phyloP scores from a whole-genome alignment of 1,140 invertebrate species.

The Drosophila nigromelanica region DNA sequence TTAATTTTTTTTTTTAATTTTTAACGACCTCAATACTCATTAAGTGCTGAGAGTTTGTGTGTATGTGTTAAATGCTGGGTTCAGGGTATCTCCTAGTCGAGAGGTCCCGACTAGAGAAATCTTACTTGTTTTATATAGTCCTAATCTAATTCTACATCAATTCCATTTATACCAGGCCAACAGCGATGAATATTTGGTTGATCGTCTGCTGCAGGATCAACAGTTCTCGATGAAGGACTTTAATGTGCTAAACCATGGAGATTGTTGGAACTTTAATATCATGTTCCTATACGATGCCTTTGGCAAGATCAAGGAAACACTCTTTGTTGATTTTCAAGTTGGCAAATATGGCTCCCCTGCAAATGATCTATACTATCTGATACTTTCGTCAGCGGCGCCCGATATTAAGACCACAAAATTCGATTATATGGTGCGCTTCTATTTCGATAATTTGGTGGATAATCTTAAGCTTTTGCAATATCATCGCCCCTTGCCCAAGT shows the following conservation, averaged over 20 bases:
- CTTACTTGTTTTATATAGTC: too few relatives aligned
- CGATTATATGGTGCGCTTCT: conserved; percentile 74
- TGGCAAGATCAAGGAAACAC: conserved; percentile 80
- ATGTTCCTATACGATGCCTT: conserved; percentile 85
- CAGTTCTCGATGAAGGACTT: conserved; percentile 84
- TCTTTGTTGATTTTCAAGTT: conserved; percentile 80
- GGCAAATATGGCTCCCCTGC: conserved; percentile 79
- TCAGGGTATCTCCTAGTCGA: too few relatives aligned
- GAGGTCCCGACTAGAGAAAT: too few relatives aligned
- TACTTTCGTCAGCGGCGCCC: conserved; percentile 72
- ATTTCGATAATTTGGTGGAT: conserved; percentile 71
- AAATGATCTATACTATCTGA: conserved; percentile 77
- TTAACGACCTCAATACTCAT: too few relatives aligned
- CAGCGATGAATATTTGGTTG: conserved; percentile 72
- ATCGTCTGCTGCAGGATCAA: conserved; percentile 71
- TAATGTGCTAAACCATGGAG: conserved; percentile 88
- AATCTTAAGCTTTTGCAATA: conserved; percentile 76
- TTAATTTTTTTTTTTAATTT: too few relatives aligned
- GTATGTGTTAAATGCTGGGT: too few relatives aligned
- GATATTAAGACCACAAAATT: conserved; percentile 67
- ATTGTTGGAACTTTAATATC: conserved; percentile 88
- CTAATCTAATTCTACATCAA: background rate
- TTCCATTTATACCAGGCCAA: conserved; percentile 48
- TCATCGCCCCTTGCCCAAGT: conserved; percentile 75
- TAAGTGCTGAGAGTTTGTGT: too few relatives aligned